A percentile compares a stretch with the other conserved stretches of the same genome.
phyloP scores from a whole-genome alignment of 2,888 invertebrate species.

The Eustalomyia histrio region DNA sequence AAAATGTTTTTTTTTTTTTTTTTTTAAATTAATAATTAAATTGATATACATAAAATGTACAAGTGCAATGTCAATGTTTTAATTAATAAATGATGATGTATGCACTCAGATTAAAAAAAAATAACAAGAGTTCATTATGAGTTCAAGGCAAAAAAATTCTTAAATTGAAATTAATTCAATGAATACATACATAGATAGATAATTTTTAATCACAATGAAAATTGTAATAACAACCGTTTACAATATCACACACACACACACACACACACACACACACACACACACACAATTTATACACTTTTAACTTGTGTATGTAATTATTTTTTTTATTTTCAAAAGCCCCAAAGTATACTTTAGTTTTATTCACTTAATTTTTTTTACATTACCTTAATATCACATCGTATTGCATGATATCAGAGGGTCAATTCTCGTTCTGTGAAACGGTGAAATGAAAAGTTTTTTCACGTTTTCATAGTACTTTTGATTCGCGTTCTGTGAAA shows the following conservation, averaged over 20 bases:
- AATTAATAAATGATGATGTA: constrained; percentile 30
- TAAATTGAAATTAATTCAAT: constrained; percentile 54
- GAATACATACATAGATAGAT: neutral
- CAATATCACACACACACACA: neutral
- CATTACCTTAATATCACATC: neutral
- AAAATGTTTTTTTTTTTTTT: neutral
- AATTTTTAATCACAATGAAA: neutral
- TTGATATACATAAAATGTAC: neutral
- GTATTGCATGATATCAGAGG: neutral
- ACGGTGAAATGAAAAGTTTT: too few species aligned
- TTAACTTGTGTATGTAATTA: neutral
- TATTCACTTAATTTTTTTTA: neutral
- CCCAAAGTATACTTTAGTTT: constrained; percentile 48
- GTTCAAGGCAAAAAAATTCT: constrained; percentile 59
- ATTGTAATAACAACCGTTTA: neutral
- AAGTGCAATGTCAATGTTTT: constrained; percentile 44
- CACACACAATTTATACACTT: neutral
- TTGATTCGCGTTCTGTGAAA: too few species aligned
- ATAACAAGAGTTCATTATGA: constrained; percentile 27
- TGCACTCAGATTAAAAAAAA: neutral
- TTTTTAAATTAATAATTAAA: neutral
- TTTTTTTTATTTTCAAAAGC: constrained; percentile 2
- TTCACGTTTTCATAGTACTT: too few species aligned
- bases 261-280: neutral
- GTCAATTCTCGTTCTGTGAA: too few species aligned